Conservation (phyloP, 2,888 invertebrate species). For the Lithodes maja region DNA sequence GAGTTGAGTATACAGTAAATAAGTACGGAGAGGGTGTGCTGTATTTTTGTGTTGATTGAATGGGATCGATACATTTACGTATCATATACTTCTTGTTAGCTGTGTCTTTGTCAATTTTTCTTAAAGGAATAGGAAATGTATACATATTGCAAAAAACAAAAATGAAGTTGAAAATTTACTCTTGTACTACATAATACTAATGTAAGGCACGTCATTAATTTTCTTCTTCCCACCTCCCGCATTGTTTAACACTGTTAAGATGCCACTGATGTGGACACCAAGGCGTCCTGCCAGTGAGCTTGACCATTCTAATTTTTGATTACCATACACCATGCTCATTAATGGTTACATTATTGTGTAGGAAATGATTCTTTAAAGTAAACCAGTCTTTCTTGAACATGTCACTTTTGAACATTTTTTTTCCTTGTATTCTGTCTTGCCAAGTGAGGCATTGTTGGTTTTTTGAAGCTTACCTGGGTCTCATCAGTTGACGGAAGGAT, state of each 20-base stretch:
- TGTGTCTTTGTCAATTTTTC: constrained; percentile 66
- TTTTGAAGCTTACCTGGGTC: constrained; percentile 60
- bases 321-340: constrained; percentile 58
- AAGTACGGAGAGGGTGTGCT: constrained; percentile 62
- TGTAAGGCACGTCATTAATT: constrained; percentile 65
- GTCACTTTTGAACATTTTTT: constrained; percentile 51
- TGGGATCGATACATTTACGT: constrained; percentile 64
- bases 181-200: constrained; percentile 68
- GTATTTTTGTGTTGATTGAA: constrained; percentile 67
- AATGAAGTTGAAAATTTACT: constrained; percentile 65
- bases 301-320: constrained; percentile 58
- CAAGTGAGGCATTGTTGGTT: constrained; percentile 61
- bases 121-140: constrained; percentile 68
- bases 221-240: constrained; percentile 52
- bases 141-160: constrained; percentile 67
- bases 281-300: constrained; percentile 50
- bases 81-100: constrained; percentile 68
- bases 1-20: constrained; percentile 53
- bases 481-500: constrained; percentile 60
- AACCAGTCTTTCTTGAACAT: constrained; percentile 56
- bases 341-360: constrained; percentile 59
- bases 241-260: constrained; percentile 61
- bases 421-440: constrained; percentile 49
- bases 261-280: constrained; percentile 45
- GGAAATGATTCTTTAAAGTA: constrained; percentile 61